Percentiles rank a stretch among this genome's conserved stretches.
phyloP scores from a whole-genome alignment of 2,888 invertebrate genomes.

The Thereva unica region DNA sequence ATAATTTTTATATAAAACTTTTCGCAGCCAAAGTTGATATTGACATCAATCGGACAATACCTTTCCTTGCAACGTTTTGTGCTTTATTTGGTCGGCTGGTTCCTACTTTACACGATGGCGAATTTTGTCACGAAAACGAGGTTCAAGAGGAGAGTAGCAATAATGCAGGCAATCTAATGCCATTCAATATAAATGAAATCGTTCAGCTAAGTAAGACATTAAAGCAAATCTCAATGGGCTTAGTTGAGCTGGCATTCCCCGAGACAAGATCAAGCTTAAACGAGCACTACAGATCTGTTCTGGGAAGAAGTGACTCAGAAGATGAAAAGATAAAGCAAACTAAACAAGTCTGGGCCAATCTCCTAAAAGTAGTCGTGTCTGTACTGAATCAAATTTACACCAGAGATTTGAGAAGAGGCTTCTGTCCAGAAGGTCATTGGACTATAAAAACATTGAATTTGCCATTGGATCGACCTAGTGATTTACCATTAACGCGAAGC shows the following conservation, averaged over 20 bases:
- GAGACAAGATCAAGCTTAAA: conserved; percentile 69
- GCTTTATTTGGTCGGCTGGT: conserved; percentile 78
- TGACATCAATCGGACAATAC: conserved; percentile 67
- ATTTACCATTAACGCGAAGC: conserved; percentile 61
- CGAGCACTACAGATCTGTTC: conserved; percentile 65
- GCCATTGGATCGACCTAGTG: conserved; percentile 62
- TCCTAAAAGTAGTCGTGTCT: conserved; percentile 73
- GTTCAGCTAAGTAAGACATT: conserved; percentile 72
- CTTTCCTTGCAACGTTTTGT: conserved; percentile 82
- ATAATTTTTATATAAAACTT: not conserved
- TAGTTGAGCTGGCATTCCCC: conserved; percentile 85
- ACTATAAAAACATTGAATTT: conserved; percentile 60
- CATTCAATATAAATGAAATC: conserved; percentile 76
- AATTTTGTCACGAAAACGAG: conserved; percentile 68
- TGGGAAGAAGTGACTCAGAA: conserved; percentile 54
- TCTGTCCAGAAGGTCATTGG: conserved; percentile 76
- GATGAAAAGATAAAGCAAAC: conserved; percentile 54
- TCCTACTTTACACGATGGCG: conserved; percentile 83
- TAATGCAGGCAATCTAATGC: conserved; percentile 49
- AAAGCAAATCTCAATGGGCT: conserved; percentile 79
- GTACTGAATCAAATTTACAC: conserved; percentile 81
- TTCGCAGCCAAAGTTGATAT: conserved; percentile 63
- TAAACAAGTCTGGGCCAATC: conserved; percentile 75
- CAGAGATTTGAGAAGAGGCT: conserved; percentile 80
- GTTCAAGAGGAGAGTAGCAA: conserved; percentile 18